Base-by-base conservation (phyloP, 2,797 vertebrate genomes). In the Heterohyrax brucei region DNA sequence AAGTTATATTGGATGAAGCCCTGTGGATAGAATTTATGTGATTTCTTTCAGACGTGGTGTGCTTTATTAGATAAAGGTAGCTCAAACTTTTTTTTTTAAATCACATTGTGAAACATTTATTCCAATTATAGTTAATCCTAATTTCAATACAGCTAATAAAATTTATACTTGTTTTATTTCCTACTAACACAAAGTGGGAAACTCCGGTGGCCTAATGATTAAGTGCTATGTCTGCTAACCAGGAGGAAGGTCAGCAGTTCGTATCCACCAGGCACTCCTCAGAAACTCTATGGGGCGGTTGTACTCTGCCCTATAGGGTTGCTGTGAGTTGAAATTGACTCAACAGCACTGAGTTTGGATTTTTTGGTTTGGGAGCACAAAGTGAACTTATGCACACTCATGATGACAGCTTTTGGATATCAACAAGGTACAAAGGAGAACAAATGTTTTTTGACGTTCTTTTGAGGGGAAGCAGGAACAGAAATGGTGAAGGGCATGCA, bases 111-210 rank as follows among this genome's bases (percentile, higher is more conserved):
- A 61, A 80, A 33, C 76, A 56, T 48, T 80, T 82, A 46, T 90
- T 92, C 24, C n/a, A 70, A 66, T 85, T 91, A 48, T 64, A 33
- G 21, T 39, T 94, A 21, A 64, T 82, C 30, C 77, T 73, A 68
- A 89, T 94, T 80, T 90, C 77, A 61, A 75, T 91, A 84, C 26
- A 61, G 56, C 70, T 77, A 66, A 64, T 14, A 39, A 85, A 96
- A 59, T 10, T 3, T 53, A 22, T 73, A n/a, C 39, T 61, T 68
- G 94, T 90, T 75, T 19, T 81, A 8, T 21, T 79, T 78, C 33
- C 75, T 56, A 6, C 44, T 66, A 77, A 78, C n/a, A n/a, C n/a
- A n/a, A n/a, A n/a, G n/a, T n/a, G n/a, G n/a, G n/a, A n/a, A n/a
- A n/a, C n/a, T n/a, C n/a, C n/a, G n/a, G n/a, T n/a, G n/a, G n/a